Conservation (phyloP, 2,113 vertebrate genomes). For the Phalacrocorax carbo region DNA sequence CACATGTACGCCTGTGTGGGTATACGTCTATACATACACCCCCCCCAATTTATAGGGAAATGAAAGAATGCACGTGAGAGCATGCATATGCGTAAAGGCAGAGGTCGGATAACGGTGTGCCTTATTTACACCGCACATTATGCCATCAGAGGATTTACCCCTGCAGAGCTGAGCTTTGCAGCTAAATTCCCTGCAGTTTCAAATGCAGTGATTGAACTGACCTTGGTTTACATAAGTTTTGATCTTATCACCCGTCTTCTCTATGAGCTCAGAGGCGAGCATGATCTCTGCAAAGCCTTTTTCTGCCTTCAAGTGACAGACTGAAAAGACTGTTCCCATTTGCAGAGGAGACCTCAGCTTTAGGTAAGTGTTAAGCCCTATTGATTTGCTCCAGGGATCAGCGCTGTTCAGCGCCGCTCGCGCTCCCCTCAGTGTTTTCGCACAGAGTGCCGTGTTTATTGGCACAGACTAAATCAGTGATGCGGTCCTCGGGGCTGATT, state of each 20-base stretch:
- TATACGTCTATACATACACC: fast-evolving
- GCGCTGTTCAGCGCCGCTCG: not conserved
- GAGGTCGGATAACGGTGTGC: fast-evolving
- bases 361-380: not conserved
- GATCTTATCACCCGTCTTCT: not conserved
- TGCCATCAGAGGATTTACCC: not conserved
- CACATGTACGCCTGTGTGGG: fast-evolving
- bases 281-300: not conserved
- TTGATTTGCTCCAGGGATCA: not conserved
- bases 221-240: not conserved
- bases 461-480: not conserved
- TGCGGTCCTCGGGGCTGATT: slow-evolving; percentile 52
- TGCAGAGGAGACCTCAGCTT: not conserved
- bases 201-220: not conserved
- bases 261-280: not conserved
- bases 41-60: too few species aligned
- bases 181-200: not conserved
- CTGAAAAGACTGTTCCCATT: not conserved
- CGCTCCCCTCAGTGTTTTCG: not conserved
- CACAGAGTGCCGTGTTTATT: not conserved
- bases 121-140: not conserved
- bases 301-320: not conserved
- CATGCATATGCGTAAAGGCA: not conserved
- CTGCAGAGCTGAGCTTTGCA: not conserved
- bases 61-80: fast-evolving